These are phyloP conservation scores for Poeciliopsis infans DNA, from an alignment of 2,797 vertebrate genomes.

Conservation along the genomic window DNA sequence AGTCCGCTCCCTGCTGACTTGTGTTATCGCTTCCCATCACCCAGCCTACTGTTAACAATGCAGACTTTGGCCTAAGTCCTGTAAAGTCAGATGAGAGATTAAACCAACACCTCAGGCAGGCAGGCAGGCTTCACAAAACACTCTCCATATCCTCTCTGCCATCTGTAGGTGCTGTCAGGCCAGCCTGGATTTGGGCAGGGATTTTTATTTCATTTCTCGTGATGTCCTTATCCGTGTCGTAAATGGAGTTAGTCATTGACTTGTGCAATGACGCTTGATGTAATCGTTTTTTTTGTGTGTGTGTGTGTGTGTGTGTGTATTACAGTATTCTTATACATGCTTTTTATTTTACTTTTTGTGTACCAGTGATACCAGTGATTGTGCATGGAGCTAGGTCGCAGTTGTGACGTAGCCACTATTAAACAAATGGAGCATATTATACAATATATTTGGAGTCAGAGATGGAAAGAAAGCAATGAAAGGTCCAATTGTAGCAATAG, in stretches of 20 bases:
- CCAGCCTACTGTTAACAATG: constrained; percentile 56
- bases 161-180: constrained; percentile 64
- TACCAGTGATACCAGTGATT: constrained; percentile 62
- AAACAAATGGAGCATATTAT: constrained; percentile 64
- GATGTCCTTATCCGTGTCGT: constrained; percentile 69
- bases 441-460: constrained; percentile 68
- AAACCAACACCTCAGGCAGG: constrained; percentile 66
- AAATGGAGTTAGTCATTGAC: constrained; percentile 64
- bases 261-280: constrained; percentile 53
- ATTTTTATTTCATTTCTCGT: constrained; percentile 43
- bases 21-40: constrained; percentile 45
- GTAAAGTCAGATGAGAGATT: constrained; percentile 61
- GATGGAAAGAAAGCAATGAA: constrained; percentile 68
- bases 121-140: constrained; percentile 51
- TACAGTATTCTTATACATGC: constrained; percentile 70
- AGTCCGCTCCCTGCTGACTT: constrained; percentile 67
- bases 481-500: constrained; percentile 82
- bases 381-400: constrained; percentile 64
- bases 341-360: constrained; percentile 48
- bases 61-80: constrained; percentile 53
- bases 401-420: constrained; percentile 59
- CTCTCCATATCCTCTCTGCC: constrained; percentile 57
- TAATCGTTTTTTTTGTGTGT: constrained; percentile 27
- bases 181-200: constrained; percentile 61
- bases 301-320: constrained; percentile 25